These are phyloP conservation scores for Eilema depressum DNA, from an alignment of 2,888 invertebrate genomes.

Conservation along the genomic window DNA sequence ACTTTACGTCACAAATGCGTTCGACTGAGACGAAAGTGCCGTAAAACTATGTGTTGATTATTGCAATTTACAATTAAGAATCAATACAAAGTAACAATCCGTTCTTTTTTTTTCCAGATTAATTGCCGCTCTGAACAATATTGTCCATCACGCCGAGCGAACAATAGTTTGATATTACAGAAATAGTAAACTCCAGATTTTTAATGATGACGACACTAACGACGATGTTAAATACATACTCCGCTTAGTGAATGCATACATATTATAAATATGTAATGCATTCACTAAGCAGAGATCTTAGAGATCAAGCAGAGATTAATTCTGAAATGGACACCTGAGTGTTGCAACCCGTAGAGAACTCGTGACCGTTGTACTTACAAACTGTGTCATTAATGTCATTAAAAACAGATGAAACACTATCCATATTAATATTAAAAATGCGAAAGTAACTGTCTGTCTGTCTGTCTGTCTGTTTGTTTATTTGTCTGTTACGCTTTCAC, in stretches of 20 bases:
- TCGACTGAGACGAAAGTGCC: neutral
- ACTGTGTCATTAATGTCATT: neutral
- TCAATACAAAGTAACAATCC: neutral
- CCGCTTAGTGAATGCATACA: too few relatives aligned
- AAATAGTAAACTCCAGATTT: neutral
- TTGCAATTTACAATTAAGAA: neutral
- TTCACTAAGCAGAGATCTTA: neutral
- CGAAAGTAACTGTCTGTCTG: too few relatives aligned
- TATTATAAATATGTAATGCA: neutral
- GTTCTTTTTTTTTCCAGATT: neutral
- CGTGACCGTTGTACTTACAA: neutral
- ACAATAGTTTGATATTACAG: too few relatives aligned
- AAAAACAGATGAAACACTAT: neutral
- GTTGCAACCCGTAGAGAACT: neutral
- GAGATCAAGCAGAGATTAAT: neutral
- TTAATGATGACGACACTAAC: neutral
- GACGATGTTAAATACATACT: neutral
- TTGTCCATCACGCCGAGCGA: neutral
- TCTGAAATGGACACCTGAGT: neutral
- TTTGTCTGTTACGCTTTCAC: too few relatives aligned
- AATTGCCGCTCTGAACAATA: neutral
- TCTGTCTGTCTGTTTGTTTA: too few relatives aligned
- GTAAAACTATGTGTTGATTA: neutral
- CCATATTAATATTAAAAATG: too few relatives aligned
- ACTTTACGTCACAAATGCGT: neutral